These are phyloP conservation scores for Thermophis baileyi DNA, from an alignment of 2,113 vertebrate genomes.

Conservation along the genomic window DNA sequence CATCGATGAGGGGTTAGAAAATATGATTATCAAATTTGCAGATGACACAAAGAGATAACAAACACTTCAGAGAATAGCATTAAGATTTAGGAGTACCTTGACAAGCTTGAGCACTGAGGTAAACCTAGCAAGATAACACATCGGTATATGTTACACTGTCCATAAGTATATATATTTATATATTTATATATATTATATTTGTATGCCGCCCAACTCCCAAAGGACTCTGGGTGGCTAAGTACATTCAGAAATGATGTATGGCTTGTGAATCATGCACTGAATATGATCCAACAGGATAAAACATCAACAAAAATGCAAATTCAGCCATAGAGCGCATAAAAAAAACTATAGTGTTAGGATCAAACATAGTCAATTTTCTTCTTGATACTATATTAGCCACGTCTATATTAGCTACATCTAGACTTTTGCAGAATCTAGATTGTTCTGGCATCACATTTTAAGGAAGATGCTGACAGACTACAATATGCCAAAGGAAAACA, in stretches of 20 bases:
- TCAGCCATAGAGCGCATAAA: neutral
- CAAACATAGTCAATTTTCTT: neutral
- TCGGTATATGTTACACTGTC: neutral
- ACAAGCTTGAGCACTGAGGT: neutral
- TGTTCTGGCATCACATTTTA: neutral
- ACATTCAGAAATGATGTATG: neutral
- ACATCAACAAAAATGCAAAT: neutral
- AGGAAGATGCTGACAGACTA: neutral
- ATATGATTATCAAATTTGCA: neutral
- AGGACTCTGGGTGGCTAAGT: too few relatives aligned
- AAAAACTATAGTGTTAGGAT: neutral
- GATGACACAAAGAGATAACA: neutral
- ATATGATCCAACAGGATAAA: neutral
- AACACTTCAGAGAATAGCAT: neutral
- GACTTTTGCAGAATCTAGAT: neutral
- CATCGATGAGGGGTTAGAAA: neutral
- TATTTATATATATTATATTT: too few relatives aligned
- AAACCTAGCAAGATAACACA: neutral
- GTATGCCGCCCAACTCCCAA: too few relatives aligned
- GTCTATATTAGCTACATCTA: neutral
- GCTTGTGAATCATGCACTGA: neutral
- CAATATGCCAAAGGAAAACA: neutral
- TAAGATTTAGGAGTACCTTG: neutral
- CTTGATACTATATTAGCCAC: neutral
- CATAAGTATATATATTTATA: too few relatives aligned